phyloP scores from a whole-genome alignment of 2,888 invertebrate species.

The Mesorhabditis spiculigera region DNA sequence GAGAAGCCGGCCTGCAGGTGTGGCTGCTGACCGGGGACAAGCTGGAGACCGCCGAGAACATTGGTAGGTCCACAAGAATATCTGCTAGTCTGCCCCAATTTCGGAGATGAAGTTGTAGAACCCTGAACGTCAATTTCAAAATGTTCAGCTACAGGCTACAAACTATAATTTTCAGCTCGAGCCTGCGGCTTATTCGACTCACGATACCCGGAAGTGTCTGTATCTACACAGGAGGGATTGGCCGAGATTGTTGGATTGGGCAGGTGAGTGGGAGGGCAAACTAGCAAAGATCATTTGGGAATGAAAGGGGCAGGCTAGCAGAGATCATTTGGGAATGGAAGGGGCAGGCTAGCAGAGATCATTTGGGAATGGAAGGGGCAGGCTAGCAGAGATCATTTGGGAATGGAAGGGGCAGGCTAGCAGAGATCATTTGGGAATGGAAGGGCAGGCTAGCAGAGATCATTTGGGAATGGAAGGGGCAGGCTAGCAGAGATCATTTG shows the following conservation, averaged over 20 bases:
- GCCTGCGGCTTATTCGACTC: background rate
- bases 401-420: background rate
- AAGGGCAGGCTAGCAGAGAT: background rate
- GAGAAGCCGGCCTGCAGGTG: slow-evolving; percentile 63
- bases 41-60: slow-evolving; percentile 91
- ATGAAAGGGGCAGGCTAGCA: background rate
- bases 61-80: slow-evolving; percentile 83
- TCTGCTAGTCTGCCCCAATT: slow-evolving; percentile 64
- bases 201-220: background rate
- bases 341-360: background rate
- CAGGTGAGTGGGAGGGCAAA: background rate
- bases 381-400: background rate
- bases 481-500: background rate
- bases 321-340: no score
- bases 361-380: background rate
- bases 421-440: no score
- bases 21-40: slow-evolving; percentile 84
- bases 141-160: no score
- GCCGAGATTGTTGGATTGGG: background rate
- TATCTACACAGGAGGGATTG: background rate
- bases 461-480: background rate
- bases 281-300: background rate
- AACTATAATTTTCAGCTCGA: background rate
- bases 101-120: slow-evolving; percentile 11
- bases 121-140: slow-evolving; percentile 58